A percentile compares a stretch with the other conserved stretches of the same genome.
Conservation (phyloP, 1,140 invertebrate genomes). For the Aphaenogaster floridana region DNA sequence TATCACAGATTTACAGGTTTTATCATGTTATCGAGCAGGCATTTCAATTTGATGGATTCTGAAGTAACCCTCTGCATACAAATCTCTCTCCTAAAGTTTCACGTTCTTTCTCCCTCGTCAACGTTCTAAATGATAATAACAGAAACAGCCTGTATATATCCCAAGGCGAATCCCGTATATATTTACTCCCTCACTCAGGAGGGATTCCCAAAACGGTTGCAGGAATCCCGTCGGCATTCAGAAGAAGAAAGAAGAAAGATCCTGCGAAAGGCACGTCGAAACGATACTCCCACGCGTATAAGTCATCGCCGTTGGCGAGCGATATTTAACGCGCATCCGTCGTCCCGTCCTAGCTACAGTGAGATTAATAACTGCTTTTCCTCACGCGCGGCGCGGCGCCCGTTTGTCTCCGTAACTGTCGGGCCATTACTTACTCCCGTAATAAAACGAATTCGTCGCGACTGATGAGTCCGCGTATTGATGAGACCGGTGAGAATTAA, state of each 20-base stretch:
- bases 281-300: slow-evolving; percentile 24
- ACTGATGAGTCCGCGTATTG: slow-evolving; percentile 57
- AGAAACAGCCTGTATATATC: slow-evolving; percentile 34
- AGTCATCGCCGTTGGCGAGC: not conserved
- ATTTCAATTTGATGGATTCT: slow-evolving; percentile 30
- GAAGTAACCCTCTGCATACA: slow-evolving; percentile 27
- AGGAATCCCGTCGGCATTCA: slow-evolving; percentile 23
- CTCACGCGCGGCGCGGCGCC: not conserved
- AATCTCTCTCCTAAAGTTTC: slow-evolving; percentile 36
- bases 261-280: slow-evolving; percentile 24
- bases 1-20: not conserved
- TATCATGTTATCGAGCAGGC: not conserved
- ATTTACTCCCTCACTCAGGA: not conserved
- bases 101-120: slow-evolving; percentile 16
- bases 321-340: slow-evolving; percentile 55
- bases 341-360: not conserved
- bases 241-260: slow-evolving; percentile 21
- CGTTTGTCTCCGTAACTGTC: slow-evolving; percentile 39
- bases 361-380: slow-evolving; percentile 65
- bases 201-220: not conserved
- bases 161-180: slow-evolving; percentile 31
- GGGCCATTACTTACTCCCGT: slow-evolving; percentile 25
- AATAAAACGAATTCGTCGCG: slow-evolving; percentile 51
- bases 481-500: slow-evolving; percentile 64
- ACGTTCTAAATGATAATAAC: slow-evolving; percentile 53